These are phyloP conservation scores for Bryconaethiops microstoma DNA, from an alignment of 2,797 vertebrate genomes.

Conservation along the genomic window DNA sequence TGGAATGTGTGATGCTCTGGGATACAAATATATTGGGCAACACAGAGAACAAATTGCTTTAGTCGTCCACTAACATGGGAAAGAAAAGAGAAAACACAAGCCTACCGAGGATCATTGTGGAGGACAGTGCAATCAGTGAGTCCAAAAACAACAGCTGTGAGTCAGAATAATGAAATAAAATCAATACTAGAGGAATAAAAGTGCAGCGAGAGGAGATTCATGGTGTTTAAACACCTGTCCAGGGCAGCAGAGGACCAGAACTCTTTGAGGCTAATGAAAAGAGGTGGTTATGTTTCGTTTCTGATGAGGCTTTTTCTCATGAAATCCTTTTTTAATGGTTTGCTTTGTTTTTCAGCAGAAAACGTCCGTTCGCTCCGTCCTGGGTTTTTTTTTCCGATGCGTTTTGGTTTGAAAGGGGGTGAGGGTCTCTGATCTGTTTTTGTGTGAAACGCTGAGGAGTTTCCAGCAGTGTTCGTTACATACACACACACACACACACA, in stretches of 20 bases:
- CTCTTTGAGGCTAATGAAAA: too few relatives aligned
- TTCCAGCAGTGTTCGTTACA: constrained; percentile 34
- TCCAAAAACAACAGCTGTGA: too few relatives aligned
- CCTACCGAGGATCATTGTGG: too few relatives aligned
- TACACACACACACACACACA: constrained; percentile 3
- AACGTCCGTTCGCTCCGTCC: not conserved
- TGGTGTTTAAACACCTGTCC: not conserved
- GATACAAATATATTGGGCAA: too few relatives aligned
- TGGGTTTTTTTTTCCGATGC: constrained; percentile 64
- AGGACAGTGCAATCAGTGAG: too few relatives aligned
- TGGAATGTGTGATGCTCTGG: too few relatives aligned
- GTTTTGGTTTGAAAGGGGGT: constrained; percentile 61
- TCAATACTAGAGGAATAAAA: too few relatives aligned
- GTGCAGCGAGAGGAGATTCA: too few relatives aligned
- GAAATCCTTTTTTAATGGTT: not conserved
- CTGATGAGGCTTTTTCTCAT: not conserved
- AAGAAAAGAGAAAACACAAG: too few relatives aligned
- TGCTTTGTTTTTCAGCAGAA: not conserved
- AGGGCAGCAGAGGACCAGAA: not conserved
- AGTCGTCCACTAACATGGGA: too few relatives aligned
- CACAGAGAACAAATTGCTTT: too few relatives aligned
- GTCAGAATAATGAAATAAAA: too few relatives aligned
- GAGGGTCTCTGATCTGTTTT: constrained; percentile 60
- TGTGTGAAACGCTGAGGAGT: constrained; percentile 22
- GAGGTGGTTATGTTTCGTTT: not conserved